Evolutionary conservation across 2,113 vertebrate species (phyloP).

Genomic region (Columba janthina): DNA sequence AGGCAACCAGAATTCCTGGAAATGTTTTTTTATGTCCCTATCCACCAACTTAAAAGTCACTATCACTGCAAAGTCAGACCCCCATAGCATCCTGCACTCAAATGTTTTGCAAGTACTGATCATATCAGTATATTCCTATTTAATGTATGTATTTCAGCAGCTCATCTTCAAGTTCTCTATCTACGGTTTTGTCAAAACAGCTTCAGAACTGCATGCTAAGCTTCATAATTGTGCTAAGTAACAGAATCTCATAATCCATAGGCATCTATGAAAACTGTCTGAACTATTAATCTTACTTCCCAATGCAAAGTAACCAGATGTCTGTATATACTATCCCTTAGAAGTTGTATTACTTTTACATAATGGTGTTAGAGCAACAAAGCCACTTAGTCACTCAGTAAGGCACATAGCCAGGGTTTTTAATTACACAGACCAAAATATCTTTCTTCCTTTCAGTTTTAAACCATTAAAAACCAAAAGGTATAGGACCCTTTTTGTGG

Average conservation of each 20-base stretch:
- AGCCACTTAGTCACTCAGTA: background rate
- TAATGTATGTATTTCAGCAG: background rate
- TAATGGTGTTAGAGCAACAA: rapidly evolving
- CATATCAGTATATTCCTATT: background rate
- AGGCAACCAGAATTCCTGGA: background rate
- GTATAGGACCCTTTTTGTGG: background rate
- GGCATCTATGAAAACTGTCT: background rate
- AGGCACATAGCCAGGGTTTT: background rate
- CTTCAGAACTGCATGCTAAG: background rate
- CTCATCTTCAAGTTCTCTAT: background rate
- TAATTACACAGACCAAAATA: background rate
- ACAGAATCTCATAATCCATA: background rate
- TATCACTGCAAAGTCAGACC: background rate
- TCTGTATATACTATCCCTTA: background rate
- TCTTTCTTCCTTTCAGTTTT: background rate
- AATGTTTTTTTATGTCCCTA: background rate
- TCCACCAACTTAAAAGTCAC: background rate
- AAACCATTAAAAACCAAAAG: background rate
- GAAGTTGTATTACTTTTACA: background rate
- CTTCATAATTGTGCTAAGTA: background rate
- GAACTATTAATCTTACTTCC: background rate
- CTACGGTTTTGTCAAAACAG: background rate
- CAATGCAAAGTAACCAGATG: background rate
- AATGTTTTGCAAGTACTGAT: background rate
- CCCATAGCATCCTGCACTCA: background rate